Percentiles rank a stretch among this genome's conserved stretches.
phyloP scores from a whole-genome alignment of 2,113 vertebrate genomes.

The Macquaria ambigua region DNA sequence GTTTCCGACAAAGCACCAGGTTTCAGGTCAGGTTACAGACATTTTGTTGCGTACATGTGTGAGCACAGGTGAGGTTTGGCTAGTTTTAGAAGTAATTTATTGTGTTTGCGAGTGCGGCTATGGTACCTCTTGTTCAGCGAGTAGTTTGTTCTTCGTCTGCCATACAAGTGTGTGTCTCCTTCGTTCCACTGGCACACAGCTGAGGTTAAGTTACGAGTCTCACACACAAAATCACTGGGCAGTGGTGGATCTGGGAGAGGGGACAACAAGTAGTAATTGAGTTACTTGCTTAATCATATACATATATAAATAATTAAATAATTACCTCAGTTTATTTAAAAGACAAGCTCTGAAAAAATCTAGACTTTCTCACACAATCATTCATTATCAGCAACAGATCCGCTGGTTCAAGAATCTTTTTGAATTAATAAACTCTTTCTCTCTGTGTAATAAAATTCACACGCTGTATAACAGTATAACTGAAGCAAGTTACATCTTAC shows the following conservation, averaged over 20 bases:
- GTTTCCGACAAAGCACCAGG: neutral
- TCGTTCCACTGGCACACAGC: conserved; percentile 79
- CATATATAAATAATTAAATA: neutral
- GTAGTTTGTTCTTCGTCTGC: conserved; percentile 64
- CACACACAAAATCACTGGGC: conserved; percentile 78
- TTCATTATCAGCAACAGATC: neutral
- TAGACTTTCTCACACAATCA: neutral
- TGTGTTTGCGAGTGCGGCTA: neutral
- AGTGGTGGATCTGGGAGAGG: conserved; percentile 78
- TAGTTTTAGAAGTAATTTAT: neutral
- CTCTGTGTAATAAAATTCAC: no score
- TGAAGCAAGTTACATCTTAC: no score
- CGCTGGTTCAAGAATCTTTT: neutral
- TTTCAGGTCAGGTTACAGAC: neutral
- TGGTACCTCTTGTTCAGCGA: conserved; percentile 80
- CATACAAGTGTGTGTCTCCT: conserved; percentile 66
- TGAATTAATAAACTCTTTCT: neutral
- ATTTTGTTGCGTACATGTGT: neutral
- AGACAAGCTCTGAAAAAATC: neutral
- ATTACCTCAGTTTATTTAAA: neutral
- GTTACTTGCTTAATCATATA: neutral
- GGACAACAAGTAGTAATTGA: neutral
- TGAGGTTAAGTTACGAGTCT: conserved; percentile 79
- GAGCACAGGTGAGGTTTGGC: neutral
- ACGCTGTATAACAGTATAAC: no score